A percentile compares a stretch with the other conserved stretches of the same genome.
Conservation (phyloP, 2,888 invertebrate genomes). For the Lithophane leautieri region DNA sequence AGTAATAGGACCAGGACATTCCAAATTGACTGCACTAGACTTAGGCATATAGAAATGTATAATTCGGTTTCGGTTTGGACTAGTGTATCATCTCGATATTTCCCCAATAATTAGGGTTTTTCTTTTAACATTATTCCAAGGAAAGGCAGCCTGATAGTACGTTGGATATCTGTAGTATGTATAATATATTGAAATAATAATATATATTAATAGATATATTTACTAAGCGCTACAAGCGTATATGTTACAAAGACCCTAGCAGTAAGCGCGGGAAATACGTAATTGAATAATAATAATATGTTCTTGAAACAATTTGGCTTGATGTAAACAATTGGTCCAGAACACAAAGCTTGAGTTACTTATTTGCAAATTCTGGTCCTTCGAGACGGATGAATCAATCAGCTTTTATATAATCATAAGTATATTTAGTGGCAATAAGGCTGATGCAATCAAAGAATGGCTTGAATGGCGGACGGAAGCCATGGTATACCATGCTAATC, state of each 20-base stretch:
- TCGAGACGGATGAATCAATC: conserved; percentile 71
- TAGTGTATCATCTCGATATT: background rate
- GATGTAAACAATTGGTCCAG: conserved; percentile 53
- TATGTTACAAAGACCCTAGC: background rate
- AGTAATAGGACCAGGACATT: conserved; percentile 22
- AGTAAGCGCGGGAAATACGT: background rate
- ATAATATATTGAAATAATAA: background rate
- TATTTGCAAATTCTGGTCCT: conserved; percentile 68
- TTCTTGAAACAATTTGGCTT: conserved; percentile 42
- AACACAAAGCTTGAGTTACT: conserved; percentile 47
- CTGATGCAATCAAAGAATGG: conserved; percentile 85
- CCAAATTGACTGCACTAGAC: background rate
- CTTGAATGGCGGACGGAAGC: conserved; percentile 80
- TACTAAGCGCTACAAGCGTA: background rate
- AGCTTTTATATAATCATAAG: conserved; percentile 72
- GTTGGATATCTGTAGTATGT: background rate
- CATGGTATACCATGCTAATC: conserved; percentile 73
- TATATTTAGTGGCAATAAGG: conserved; percentile 76
- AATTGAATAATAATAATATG: background rate
- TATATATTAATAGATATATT: background rate
- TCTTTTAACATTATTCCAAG: background rate
- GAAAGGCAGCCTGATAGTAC: background rate
- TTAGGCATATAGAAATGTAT: background rate
- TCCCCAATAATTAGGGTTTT: background rate
- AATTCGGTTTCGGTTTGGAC: background rate